Evolutionary conservation across 2,888 invertebrate species (phyloP), one percentile per base, ranked within the genome.

Genomic region (Bedellia somnulentella): DNA sequence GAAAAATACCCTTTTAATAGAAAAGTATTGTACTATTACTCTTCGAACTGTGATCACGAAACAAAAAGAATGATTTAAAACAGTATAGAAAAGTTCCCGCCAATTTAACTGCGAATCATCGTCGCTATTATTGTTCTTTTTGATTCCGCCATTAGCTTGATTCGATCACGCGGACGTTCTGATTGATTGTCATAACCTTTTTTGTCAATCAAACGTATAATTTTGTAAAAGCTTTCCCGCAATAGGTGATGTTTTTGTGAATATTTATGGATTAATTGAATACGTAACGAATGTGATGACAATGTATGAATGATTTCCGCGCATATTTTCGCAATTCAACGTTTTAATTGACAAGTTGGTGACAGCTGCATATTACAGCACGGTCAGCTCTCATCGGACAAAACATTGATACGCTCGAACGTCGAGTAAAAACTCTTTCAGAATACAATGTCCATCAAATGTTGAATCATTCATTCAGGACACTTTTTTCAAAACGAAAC

Each of bases 401-500:
- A 27, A 22, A 13, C 8, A 15, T 24, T 13, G 22, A 22, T 27
- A 24, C 15, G 21, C 24, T 37, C 44, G 49, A 57, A 59, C 52
- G 52, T 62, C 62, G 61, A 64, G 62, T 53, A 47, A 57, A 56
- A 6, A 12, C 15, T 21, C 55, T 47, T 41, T 37, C 24, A 47
- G 38, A 42, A 46, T 44, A 47, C 56, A 52, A 45, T 52, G 56
- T 61, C 58, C 55, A 49, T 47, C 57, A 54, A 57, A 54, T 28
- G 31, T 24, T 71, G 71, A 70, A 71, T 73, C 70, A 70, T 67
- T 63, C 64, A 59, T 51, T 61, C 64, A 66, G 63, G 66, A 70
- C 62, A 63, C 67, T 49, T 47, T 32, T 32, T 44, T 46, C 51
- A 50, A 61, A 61, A 59, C 62, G 61, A 62, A 64, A 58, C 59